Conservation (phyloP, 1,140 invertebrate genomes). For the Fopius arisanus region DNA sequence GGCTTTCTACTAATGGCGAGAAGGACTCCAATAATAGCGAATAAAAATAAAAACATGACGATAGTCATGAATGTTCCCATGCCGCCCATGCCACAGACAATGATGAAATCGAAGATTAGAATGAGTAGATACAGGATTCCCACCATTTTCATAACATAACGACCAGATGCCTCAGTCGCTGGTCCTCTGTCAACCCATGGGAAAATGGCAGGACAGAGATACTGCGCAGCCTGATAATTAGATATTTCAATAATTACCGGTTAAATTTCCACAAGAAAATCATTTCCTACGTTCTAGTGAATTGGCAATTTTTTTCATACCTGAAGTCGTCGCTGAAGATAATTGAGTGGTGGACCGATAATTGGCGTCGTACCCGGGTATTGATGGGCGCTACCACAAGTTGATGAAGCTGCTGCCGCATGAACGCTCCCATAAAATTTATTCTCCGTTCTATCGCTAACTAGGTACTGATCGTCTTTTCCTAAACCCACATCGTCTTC, state of each 20-base stretch:
- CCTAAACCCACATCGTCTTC: slow-evolving; percentile 77
- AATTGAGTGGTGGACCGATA: slow-evolving; percentile 59
- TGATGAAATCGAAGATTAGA: slow-evolving; percentile 82
- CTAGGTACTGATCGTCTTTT: slow-evolving; percentile 84
- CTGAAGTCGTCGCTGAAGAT: slow-evolving; percentile 59
- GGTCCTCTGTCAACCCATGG: slow-evolving; percentile 88
- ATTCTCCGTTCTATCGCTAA: slow-evolving; percentile 84
- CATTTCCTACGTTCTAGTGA: background rate
- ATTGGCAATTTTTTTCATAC: slow-evolving; percentile 36
- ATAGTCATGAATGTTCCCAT: slow-evolving; percentile 74
- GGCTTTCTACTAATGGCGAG: slow-evolving; percentile 88
- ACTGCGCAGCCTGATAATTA: slow-evolving; percentile 72
- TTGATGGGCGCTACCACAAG: slow-evolving; percentile 58
- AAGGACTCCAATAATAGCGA: slow-evolving; percentile 79
- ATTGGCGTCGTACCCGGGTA: slow-evolving; percentile 60
- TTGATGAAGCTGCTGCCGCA: slow-evolving; percentile 55
- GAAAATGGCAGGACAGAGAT: slow-evolving; percentile 84
- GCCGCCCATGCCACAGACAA: slow-evolving; percentile 78
- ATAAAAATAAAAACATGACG: slow-evolving; percentile 75
- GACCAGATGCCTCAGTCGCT: slow-evolving; percentile 82
- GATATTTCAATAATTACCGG: background rate
- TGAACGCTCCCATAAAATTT: slow-evolving; percentile 81
- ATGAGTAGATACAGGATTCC: slow-evolving; percentile 84
- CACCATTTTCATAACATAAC: slow-evolving; percentile 88
- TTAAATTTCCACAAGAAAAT: background rate